Base-by-base conservation (phyloP, 2,888 invertebrate species). In the Lasius fuliginosus region DNA sequence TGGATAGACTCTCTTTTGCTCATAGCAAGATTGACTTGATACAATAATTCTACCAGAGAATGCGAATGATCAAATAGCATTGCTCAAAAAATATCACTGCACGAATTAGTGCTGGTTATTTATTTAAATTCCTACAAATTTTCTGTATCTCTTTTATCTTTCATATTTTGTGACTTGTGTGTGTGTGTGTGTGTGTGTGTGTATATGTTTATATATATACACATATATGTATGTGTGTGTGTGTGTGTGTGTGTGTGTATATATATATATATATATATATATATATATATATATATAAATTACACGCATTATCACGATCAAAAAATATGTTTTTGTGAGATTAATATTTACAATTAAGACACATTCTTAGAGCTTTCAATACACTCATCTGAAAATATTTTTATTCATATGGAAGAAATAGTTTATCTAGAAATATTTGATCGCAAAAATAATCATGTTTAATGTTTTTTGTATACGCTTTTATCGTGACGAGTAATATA, bases 1-100 rank as follows among this genome's bases (percentile, higher is more conserved):
- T 68, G 18, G 23, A 49, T 68, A 49, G 11, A 49, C 40, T 33
- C 42, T 53, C 56, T 46, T 58, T 15, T 49, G 49, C 49, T 58
- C 12, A 27, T n/a, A 49, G 71, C 27, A 36, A 69, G 60, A 71
- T 46, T 33, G 42, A n/a, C 33, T 73, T 36, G 36, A 73, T 42
- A 6, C 15, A 33, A 42, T 49, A 36, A 3, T 27, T 23, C 42
- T 1, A 30, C 23, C 30, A 11, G 27, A 18, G 27, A 62, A 36
- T 46, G 4, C 33, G 30, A 79, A 12, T 33, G 6, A n/a, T 40
- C 36, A 23, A 76, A 76, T 53, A 46, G 36, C 33, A 15, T 42
- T 77, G 9, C 15, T 46, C 15, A n/a, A n/a, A 23, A 30, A 11
- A 42, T 53, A 53, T 69, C 3, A 18, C 49, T 49, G 5, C 23